Evolutionary conservation across 2,888 invertebrate genomes (phyloP).

Genomic region (Pristionchus arcanus): DNA sequence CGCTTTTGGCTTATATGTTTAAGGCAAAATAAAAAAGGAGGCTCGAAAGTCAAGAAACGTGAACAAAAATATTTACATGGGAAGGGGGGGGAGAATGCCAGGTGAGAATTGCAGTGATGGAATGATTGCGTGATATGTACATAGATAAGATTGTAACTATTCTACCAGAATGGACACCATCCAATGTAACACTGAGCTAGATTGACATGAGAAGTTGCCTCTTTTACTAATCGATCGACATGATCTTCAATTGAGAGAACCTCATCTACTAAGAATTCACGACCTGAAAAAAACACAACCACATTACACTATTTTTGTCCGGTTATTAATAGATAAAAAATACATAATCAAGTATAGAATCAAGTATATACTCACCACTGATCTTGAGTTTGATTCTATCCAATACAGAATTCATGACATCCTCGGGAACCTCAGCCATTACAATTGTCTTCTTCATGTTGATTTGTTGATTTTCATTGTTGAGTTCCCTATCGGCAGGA

Average conservation of each 20-base stretch:
- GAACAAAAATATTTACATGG: neutral
- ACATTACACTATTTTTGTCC: neutral
- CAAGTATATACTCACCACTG: constrained; percentile 60
- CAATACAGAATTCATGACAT: constrained; percentile 63
- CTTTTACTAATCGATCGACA: constrained; percentile 94
- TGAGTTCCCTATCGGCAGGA: neutral
- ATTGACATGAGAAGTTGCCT: constrained; percentile 98
- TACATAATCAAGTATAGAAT: too few species aligned
- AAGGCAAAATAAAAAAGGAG: neutral
- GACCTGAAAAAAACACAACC: neutral
- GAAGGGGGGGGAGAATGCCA: neutral
- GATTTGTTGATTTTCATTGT: too few species aligned
- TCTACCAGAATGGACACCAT: constrained; percentile 85
- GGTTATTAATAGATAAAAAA: neutral
- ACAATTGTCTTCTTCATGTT: constrained; percentile 51
- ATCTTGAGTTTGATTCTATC: constrained; percentile 73
- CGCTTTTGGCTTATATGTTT: neutral
- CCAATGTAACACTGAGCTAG: constrained; percentile 85
- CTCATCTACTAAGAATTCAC: neutral
- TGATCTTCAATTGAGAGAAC: constrained; percentile 87
- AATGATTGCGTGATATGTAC: neutral
- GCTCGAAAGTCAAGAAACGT: neutral
- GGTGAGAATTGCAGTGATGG: neutral
- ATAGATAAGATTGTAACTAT: neutral
- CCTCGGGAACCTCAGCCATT: constrained; percentile 58